Evolutionary conservation across 2,797 vertebrate species (phyloP).

Genomic region (Euphonia xanthogaster): DNA sequence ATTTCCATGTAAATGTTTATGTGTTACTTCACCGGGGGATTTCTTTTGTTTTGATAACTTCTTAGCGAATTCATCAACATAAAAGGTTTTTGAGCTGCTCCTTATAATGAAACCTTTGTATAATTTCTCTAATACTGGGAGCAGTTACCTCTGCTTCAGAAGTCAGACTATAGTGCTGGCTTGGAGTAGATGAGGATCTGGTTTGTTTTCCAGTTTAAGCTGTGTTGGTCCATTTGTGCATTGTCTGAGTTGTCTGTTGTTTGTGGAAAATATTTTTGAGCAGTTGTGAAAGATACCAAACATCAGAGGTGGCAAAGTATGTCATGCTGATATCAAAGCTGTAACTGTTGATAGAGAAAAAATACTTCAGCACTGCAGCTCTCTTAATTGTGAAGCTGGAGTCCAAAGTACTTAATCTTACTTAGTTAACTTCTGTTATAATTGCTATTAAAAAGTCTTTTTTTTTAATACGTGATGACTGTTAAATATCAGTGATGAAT

Average conservation of each 20-base stretch:
- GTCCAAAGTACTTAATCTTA: not conserved
- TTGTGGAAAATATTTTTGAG: not conserved
- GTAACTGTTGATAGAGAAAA: not conserved
- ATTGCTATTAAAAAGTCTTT: not conserved
- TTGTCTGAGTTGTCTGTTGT: not conserved
- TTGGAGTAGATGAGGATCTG: not conserved
- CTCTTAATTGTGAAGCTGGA: not conserved
- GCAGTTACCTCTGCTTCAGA: not conserved
- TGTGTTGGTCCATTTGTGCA: not conserved
- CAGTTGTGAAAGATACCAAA: not conserved
- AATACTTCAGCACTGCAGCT: not conserved
- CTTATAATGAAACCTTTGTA: not conserved
- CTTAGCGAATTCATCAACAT: not conserved
- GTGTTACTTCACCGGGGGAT: not conserved
- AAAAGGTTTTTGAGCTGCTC: not conserved
- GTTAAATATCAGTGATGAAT: not conserved
- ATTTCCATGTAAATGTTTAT: not conserved
- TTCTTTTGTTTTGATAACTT: not conserved
- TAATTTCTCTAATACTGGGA: not conserved
- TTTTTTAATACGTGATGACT: not conserved
- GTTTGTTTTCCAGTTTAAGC: not conserved
- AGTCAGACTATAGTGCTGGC: not conserved
- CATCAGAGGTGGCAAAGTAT: not conserved
- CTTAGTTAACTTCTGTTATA: not conserved
- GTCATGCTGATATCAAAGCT: not conserved